Evolutionary conservation across 2,113 vertebrate species (phyloP).

Genomic region (Menidia beryllina): DNA sequence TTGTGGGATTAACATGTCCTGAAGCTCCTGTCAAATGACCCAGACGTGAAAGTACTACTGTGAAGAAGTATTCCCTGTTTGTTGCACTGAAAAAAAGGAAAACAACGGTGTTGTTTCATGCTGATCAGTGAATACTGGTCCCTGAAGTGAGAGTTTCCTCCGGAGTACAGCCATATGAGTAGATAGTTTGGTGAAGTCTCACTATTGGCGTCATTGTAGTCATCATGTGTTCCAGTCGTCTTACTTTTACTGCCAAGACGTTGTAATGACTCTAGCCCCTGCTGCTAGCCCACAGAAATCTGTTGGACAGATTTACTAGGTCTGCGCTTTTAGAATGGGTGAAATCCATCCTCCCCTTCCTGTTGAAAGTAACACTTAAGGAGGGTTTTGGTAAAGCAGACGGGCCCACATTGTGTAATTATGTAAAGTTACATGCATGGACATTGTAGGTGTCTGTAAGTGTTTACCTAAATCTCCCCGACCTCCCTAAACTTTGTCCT

Average conservation of each 20-base stretch:
- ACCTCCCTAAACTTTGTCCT: constrained; percentile 31
- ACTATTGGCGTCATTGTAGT: not conserved
- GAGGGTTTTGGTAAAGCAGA: constrained; percentile 16
- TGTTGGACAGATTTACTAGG: constrained; percentile 49
- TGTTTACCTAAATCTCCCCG: constrained; percentile 16
- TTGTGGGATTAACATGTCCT: constrained; percentile 15
- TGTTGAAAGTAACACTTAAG: constrained; percentile 42
- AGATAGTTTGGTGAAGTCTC: constrained; percentile 32
- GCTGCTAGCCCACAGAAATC: constrained; percentile 48
- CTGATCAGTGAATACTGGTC: constrained; percentile 14
- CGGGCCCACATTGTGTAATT: not conserved
- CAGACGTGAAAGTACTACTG: constrained; percentile 23
- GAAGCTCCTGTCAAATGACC: constrained; percentile 35
- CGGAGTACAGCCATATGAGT: constrained; percentile 39
- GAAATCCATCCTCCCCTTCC: constrained; percentile 58
- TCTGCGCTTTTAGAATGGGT: constrained; percentile 33
- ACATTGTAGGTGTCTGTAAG: constrained; percentile 4
- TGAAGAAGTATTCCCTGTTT: constrained; percentile 21
- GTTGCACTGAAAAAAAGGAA: constrained; percentile 7
- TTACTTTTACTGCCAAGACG: constrained; percentile 28
- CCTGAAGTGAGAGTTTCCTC: not conserved
- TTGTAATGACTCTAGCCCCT: constrained; percentile 18
- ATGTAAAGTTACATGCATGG: constrained; percentile 19
- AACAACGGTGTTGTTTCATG: constrained; percentile 19
- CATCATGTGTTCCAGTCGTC: constrained; percentile 45